Evolutionary conservation across 2,888 invertebrate species (phyloP).

Genomic region (Aromia moschata): DNA sequence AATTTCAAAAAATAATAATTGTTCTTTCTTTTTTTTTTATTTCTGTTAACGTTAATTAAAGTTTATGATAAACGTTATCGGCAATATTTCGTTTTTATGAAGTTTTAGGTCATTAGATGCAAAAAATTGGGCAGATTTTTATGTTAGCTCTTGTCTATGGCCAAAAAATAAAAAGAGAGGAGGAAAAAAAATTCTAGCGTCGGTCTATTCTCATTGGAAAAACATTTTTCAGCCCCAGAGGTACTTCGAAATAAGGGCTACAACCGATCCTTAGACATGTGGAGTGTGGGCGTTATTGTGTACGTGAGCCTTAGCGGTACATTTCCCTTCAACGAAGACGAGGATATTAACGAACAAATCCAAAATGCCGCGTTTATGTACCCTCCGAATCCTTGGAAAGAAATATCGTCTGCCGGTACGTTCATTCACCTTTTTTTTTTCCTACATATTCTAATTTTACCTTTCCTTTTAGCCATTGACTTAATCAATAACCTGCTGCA

Average conservation of each 20-base stretch:
- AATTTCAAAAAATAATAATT: too few relatives aligned
- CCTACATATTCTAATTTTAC: slow-evolving; percentile 31
- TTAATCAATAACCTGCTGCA: slow-evolving; percentile 97
- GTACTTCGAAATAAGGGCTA: slow-evolving; percentile 98
- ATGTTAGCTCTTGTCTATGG: too few relatives aligned
- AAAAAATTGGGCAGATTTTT: too few relatives aligned
- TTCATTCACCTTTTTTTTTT: slow-evolving; percentile 1
- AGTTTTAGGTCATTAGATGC: too few relatives aligned
- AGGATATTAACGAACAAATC: slow-evolving; percentile 99
- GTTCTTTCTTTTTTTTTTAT: not conserved
- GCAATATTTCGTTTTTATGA: too few relatives aligned
- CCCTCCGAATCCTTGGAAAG: slow-evolving; percentile 97
- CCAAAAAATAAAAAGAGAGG: too few relatives aligned
- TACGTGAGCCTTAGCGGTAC: slow-evolving; percentile 99
- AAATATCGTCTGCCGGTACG: slow-evolving; percentile 88
- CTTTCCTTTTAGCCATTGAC: slow-evolving; percentile 86
- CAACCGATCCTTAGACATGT: slow-evolving; percentile 99
- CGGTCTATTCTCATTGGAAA: too few relatives aligned
- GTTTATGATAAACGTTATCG: too few relatives aligned
- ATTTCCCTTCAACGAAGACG: slow-evolving; percentile 99
- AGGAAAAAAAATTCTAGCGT: too few relatives aligned
- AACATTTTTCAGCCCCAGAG: slow-evolving; percentile 91
- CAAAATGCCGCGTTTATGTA: slow-evolving; percentile 99
- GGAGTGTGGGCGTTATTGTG: slow-evolving; percentile 99
- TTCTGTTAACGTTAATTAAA: slow-evolving; percentile 1